Percentiles rank a stretch among this genome's conserved stretches.
Conservation (phyloP, 2,113 vertebrate genomes). For the Pseudorasbora parva region DNA sequence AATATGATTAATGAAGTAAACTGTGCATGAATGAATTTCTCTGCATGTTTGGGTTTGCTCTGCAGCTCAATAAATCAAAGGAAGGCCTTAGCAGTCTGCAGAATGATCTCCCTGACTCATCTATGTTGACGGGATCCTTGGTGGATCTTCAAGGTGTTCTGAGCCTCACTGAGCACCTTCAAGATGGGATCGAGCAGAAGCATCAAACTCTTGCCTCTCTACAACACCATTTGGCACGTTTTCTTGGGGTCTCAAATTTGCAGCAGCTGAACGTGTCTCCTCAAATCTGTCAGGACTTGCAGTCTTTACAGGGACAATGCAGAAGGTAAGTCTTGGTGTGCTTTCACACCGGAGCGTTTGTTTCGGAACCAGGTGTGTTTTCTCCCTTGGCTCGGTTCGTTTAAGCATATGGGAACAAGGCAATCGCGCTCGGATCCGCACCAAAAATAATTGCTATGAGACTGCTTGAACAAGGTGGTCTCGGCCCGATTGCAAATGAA, state of each 20-base stretch:
- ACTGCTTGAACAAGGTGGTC: too few species aligned
- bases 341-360: too few species aligned
- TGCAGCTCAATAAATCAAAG: conserved; percentile 85
- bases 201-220: conserved; percentile 78
- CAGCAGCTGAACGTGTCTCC: conserved; percentile 48
- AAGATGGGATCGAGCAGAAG: conserved; percentile 77
- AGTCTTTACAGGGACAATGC: conserved; percentile 80
- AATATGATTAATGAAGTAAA: neutral
- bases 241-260: conserved; percentile 67
- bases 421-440: too few species aligned
- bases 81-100: conserved; percentile 83
- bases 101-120: conserved; percentile 78
- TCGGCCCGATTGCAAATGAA: too few species aligned
- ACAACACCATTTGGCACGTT: conserved; percentile 72
- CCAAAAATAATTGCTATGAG: too few species aligned
- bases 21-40: neutral
- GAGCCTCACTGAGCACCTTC: conserved; percentile 69
- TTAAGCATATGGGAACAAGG: too few species aligned
- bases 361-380: too few species aligned
- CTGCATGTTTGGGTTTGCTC: neutral
- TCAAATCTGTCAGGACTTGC: conserved; percentile 75
- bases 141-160: conserved; percentile 78
- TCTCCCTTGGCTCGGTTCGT: too few species aligned
- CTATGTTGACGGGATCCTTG: conserved; percentile 69
- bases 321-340: conserved; percentile 74